A percentile compares a stretch with the other conserved stretches of the same genome.
These are phyloP conservation scores for Drosophila lowei DNA, from an alignment of 1,140 invertebrate genomes.

Conservation along the genomic window DNA sequence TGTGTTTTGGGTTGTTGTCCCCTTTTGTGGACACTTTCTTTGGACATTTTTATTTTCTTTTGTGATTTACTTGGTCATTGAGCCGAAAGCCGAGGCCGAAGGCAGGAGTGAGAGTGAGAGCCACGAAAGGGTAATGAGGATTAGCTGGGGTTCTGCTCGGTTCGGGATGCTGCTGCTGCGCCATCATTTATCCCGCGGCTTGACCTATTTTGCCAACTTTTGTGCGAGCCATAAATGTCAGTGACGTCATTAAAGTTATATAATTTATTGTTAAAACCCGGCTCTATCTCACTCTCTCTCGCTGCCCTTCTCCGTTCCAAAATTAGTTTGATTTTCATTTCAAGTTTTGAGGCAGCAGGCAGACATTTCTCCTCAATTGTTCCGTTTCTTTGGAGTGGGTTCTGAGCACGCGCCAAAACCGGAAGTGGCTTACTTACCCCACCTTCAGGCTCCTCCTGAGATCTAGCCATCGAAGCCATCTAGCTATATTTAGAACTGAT, in stretches of 20 bases:
- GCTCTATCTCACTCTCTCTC: background rate
- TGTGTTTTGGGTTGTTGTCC: constrained; percentile 43
- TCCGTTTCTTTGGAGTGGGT: constrained; percentile 26
- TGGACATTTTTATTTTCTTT: constrained; percentile 80
- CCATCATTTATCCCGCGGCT: constrained; percentile 67
- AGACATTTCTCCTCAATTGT: too few species aligned
- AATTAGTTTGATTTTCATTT: constrained; percentile 74
- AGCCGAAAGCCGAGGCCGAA: constrained; percentile 8
- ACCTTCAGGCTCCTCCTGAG: constrained; percentile 21
- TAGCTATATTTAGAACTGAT: constrained; percentile 8
- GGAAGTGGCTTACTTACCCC: constrained; percentile 56
- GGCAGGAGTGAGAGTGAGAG: constrained; percentile 30
- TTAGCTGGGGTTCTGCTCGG: constrained; percentile 25
- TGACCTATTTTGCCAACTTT: constrained; percentile 79
- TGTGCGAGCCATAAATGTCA: constrained; percentile 69
- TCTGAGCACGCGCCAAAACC: constrained; percentile 65
- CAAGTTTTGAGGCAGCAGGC: constrained; percentile 35
- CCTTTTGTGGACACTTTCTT: constrained; percentile 74
- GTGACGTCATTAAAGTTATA: constrained; percentile 74
- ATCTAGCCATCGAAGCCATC: constrained; percentile 39
- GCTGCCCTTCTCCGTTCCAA: background rate
- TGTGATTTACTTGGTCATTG: constrained; percentile 76
- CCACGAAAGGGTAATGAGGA: constrained; percentile 34
- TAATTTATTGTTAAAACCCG: constrained; percentile 79
- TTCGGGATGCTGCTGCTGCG: constrained; percentile 47